Evolutionary conservation across 2,113 vertebrate genomes (phyloP), one percentile per base, ranked within the genome.

Genomic region (Notechis scutatus): DNA sequence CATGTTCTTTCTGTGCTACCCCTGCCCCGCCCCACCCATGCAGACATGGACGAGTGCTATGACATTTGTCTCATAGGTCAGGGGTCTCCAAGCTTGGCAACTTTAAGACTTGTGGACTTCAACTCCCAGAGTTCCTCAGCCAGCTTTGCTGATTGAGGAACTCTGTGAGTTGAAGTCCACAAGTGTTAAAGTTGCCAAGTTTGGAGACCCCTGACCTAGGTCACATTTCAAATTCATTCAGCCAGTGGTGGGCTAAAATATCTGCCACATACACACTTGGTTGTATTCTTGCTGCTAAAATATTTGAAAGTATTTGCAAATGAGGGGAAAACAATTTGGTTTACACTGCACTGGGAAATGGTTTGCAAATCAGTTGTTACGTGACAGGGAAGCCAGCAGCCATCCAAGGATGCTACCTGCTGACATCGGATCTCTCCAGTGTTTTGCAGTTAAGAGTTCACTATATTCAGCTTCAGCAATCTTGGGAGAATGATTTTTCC

Each of bases 381-480:
- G 15, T 42, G 15, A 15, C n/a, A 55, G 26, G 34, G 15, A 39
- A 39, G 3, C 8, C 5, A 23, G 9, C 89, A 50, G 14, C n/a
- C 34, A 11, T 23, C 18, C 64, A 85, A 11, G 56, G 34, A 24
- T 57, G 54, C 64, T 55, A 9, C 45, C 1, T 42, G 50, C 34
- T 24, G 50, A 9, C 10, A 12, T 6, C 39, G 21, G 50, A 2
- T 29, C 26, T 69, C 54, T 14, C n/a, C 42, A 26, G 34, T 81
- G 34, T 18, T 81, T 81, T 81, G 74, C 18, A 54, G 50, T 54
- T 39, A 24, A 81, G 14, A 39, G 2, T 26, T 3, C 5, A n/a
- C 11, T 59, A 55, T n/a, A 2, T 39, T 85, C 50, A 56, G 21
- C 10, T 57, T 50, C 50, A 69, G 0, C 0, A 1, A 50, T 10